A percentile compares a stretch with the other conserved stretches of the same genome.
Evolutionary conservation across 2,113 vertebrate genomes (phyloP).

Genomic region (Pseudorectes ferrugineus): DNA sequence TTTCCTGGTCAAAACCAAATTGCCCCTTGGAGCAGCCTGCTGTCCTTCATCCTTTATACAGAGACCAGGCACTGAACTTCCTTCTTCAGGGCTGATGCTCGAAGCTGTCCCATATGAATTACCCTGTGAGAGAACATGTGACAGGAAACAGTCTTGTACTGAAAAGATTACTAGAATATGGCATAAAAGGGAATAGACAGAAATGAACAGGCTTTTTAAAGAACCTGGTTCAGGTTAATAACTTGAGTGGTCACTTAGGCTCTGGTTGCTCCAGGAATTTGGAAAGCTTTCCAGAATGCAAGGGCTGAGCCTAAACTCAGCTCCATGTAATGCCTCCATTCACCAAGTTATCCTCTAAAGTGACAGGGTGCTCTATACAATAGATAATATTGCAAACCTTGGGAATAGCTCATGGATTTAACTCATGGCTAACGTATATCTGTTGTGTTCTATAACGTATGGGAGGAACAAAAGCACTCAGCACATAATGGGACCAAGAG

Average conservation of each 20-base stretch:
- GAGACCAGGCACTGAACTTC: neutral
- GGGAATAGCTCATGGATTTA: neutral
- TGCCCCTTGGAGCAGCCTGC: neutral
- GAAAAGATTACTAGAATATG: neutral
- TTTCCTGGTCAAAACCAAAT: neutral
- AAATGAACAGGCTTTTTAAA: neutral
- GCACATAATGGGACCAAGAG: neutral
- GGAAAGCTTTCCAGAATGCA: neutral
- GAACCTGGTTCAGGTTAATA: neutral
- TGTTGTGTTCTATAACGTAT: neutral
- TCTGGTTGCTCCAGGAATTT: neutral
- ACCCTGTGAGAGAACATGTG: neutral
- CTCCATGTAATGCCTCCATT: neutral
- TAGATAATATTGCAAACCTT: neutral
- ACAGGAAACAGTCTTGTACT: neutral
- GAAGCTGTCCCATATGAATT: neutral
- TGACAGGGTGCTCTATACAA: neutral
- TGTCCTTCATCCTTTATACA: neutral
- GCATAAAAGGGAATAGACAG: neutral
- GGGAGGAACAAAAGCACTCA: neutral
- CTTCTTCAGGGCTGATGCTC: neutral
- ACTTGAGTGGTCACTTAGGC: neutral
- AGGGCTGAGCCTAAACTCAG: neutral
- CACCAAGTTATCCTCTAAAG: neutral
- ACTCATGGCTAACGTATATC: rapidly evolving